Base-by-base conservation (phyloP, 2,888 invertebrate genomes). In the Heteromurus nitidus region DNA sequence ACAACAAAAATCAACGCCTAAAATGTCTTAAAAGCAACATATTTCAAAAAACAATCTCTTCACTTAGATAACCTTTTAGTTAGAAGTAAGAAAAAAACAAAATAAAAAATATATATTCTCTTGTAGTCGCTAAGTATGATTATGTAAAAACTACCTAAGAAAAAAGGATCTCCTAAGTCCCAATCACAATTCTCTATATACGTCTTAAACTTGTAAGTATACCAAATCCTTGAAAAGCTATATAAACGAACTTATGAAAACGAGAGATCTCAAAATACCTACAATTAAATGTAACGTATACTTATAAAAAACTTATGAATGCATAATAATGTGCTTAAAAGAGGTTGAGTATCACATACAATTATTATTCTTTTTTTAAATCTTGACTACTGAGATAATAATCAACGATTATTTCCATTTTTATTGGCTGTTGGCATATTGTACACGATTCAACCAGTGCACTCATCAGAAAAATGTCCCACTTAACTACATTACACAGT, bases 371-470 rank as follows among this genome's bases (percentile, higher is more conserved):
- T 44, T 73, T 73, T 69, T 77, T 72, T 67, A 80, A 79, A 80
- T 80, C 80, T 80, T 80, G 80, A 80, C 80, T 80, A 80, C 80
- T 80, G 80, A 80, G 80, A 80, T 80, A 80, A n/a, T n/a, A n/a
- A 80, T 80, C 80, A 80, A 80, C 73, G 80, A 80, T 80, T 80
- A 72, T 80, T 42, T 73, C 80, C 73, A 73, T 67, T 79, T 73
- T 80, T 80, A 80, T 80, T 80, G 72, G 80, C 73, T 80, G 80
- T 80, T 80, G 80, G 80, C 80, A 80, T 36, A 36, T 80, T 80
- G 73, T 73, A 80, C 80, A 80, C 80, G 60, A 70, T 65, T 77
- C 77, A 69, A 77, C 77, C 70, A 70, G 70, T 79, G 79, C 79
- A 79, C 70, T 70, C 76, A 77, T 58, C 67, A 36, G 64, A 73